These are phyloP conservation scores for Dione juno DNA, from an alignment of 2,888 invertebrate species.

Conservation along the genomic window DNA sequence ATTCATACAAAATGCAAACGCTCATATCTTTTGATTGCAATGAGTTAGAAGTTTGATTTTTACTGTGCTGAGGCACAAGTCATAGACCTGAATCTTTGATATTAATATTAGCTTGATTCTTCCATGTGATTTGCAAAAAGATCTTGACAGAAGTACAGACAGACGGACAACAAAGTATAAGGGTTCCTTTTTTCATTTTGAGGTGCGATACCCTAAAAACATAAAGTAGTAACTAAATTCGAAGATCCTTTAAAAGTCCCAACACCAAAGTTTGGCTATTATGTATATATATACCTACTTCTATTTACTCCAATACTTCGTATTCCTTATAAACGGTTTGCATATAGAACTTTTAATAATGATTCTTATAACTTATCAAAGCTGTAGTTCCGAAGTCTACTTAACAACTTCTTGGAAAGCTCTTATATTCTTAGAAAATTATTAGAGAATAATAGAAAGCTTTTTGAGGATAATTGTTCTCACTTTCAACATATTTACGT, in stretches of 20 bases:
- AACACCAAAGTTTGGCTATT: constrained; percentile 1
- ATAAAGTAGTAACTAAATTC: no score
- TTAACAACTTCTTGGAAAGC: constrained; percentile 13
- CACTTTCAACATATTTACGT: not conserved
- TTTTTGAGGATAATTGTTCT: not conserved
- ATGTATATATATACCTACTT: not conserved
- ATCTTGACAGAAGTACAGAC: no score
- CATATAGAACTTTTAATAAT: constrained; percentile 18
- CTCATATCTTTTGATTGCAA: no score
- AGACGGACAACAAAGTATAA: no score
- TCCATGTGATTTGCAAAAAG: no score
- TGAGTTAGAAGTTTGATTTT: no score
- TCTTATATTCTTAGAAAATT: constrained; percentile 2
- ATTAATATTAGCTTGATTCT: no score
- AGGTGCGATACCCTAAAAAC: no score
- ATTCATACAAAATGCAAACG: no score
- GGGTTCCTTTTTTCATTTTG: no score
- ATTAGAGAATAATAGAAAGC: not conserved
- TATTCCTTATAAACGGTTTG: constrained; percentile 5
- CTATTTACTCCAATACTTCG: not conserved
- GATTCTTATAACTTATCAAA: constrained; percentile 14
- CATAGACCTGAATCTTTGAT: no score
- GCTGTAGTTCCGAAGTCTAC: constrained; percentile 26
- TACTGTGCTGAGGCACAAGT: no score
- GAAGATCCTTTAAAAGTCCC: constrained; percentile 6